phyloP scores from a whole-genome alignment of 2,113 vertebrate genomes.

The Formicarius rufipectus region DNA sequence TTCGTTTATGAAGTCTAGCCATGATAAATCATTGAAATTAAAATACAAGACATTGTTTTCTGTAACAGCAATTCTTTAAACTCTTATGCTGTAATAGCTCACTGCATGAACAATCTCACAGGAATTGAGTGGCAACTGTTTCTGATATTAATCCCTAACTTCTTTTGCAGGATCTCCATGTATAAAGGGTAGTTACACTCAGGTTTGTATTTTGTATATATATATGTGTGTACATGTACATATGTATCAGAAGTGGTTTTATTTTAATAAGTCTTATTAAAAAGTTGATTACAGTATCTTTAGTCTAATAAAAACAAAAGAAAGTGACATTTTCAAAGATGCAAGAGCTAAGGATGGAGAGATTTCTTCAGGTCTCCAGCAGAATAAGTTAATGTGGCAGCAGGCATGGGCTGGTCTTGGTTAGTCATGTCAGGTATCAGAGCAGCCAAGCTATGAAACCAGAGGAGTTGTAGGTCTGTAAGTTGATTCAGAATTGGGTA shows the following conservation, averaged over 20 bases:
- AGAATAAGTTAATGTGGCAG: background rate
- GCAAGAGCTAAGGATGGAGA: background rate
- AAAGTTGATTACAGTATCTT: background rate
- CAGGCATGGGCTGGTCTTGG: background rate
- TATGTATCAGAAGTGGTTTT: background rate
- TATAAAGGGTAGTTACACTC: background rate
- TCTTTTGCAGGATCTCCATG: background rate
- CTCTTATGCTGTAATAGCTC: background rate
- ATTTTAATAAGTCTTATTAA: background rate
- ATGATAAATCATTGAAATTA: background rate
- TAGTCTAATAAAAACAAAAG: background rate
- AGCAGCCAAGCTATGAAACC: background rate
- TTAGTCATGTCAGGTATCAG: fast-evolving
- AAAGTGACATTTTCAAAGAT: background rate
- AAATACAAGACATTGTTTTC: background rate
- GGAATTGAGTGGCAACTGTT: background rate
- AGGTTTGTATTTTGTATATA: background rate
- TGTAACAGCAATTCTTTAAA: background rate
- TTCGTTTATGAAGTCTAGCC: too few relatives aligned
- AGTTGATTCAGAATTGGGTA: background rate
- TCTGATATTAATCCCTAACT: background rate
- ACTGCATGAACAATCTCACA: background rate
- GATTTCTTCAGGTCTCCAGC: background rate
- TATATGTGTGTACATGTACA: background rate
- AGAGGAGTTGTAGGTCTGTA: background rate